Evolutionary conservation across 2,113 vertebrate species (phyloP).

Genomic region (Lagopus muta): DNA sequence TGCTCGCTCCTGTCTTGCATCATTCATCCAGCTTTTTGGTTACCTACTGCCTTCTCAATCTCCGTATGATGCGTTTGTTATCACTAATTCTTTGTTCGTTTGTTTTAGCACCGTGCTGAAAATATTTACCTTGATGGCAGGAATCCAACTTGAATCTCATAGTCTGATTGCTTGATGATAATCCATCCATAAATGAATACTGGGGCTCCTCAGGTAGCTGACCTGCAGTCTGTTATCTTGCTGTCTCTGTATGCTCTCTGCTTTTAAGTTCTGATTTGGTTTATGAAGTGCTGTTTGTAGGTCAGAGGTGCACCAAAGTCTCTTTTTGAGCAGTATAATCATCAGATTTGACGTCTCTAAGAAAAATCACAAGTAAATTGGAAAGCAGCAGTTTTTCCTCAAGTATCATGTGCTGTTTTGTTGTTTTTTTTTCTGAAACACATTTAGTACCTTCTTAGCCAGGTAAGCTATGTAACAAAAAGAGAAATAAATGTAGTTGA

Average conservation of each 20-base stretch:
- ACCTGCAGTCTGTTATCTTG: neutral
- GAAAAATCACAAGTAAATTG: neutral
- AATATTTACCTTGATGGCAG: neutral
- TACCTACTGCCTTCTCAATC: neutral
- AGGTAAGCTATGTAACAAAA: neutral
- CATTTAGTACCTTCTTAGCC: neutral
- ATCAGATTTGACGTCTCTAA: neutral
- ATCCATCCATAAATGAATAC: neutral
- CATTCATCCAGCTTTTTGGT: neutral
- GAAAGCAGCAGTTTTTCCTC: neutral
- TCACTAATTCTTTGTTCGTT: neutral
- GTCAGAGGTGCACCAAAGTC: neutral
- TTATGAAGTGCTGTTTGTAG: neutral
- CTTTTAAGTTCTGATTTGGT: neutral
- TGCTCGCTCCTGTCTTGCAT: neutral
- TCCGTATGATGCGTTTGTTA: neutral
- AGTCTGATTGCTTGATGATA: neutral
- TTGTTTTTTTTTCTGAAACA: neutral
- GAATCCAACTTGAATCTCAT: neutral
- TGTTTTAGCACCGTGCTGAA: slow-evolving; percentile 10
- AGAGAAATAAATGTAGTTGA: neutral
- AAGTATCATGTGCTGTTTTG: no score
- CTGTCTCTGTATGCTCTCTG: neutral
- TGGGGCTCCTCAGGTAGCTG: slow-evolving; percentile 1
- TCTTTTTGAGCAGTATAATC: neutral